These are phyloP conservation scores for Hydrotaea diabolus DNA, from an alignment of 2,888 invertebrate genomes.

Conservation along the genomic window DNA sequence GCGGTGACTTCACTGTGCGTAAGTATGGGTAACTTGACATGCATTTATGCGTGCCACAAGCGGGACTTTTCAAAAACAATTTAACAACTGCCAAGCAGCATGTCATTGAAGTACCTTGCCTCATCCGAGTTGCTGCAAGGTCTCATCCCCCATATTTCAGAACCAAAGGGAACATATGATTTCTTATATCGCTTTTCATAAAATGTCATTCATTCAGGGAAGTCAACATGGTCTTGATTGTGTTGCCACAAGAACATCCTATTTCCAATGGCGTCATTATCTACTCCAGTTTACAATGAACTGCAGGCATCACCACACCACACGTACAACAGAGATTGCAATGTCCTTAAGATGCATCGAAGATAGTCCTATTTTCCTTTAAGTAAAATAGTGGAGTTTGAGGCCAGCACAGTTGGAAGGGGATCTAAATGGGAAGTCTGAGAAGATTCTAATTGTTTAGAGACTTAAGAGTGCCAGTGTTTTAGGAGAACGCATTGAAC, in stretches of 20 bases:
- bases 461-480: too few species aligned
- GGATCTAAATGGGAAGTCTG: too few species aligned
- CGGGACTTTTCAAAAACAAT: constrained; percentile 29
- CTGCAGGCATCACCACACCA: background rate
- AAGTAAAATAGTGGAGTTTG: too few species aligned
- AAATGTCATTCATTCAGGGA: background rate
- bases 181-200: constrained; percentile 10
- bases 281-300: background rate
- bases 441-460: too few species aligned
- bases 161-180: background rate
- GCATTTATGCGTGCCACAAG: constrained; percentile 59
- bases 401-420: too few species aligned
- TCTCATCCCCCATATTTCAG: background rate
- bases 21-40: constrained; percentile 21
- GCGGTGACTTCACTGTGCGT: background rate
- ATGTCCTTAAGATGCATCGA: background rate
- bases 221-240: background rate
- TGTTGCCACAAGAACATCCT: background rate
- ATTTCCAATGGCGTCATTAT: constrained; percentile 3
- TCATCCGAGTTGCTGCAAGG: background rate
- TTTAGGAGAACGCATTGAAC: too few species aligned
- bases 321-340: background rate
- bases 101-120: constrained; percentile 22
- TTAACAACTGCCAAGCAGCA: constrained; percentile 31
- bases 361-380: too few species aligned